These are phyloP conservation scores for Halyomorpha halys DNA, from an alignment of 1,140 invertebrate genomes.

Conservation along the genomic window DNA sequence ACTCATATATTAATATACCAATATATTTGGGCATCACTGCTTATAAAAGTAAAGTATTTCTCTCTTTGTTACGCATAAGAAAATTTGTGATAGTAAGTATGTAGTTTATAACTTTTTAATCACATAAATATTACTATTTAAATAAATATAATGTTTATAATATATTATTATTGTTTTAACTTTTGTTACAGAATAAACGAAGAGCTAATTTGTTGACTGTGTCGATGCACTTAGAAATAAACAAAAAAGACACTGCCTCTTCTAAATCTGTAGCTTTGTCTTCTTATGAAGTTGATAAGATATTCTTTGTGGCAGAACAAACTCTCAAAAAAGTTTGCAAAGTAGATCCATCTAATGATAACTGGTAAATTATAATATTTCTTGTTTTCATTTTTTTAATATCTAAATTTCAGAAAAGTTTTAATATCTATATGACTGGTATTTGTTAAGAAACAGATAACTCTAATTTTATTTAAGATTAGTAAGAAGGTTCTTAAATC, in stretches of 20 bases:
- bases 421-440: no score
- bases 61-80: no score
- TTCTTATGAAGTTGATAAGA: constrained; percentile 37
- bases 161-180: constrained; percentile 12
- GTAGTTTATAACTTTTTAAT: constrained; percentile 13
- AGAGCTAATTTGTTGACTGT: constrained; percentile 31
- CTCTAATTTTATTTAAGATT: no score
- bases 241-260: constrained; percentile 24
- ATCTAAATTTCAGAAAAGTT: no score
- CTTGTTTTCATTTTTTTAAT: no score
- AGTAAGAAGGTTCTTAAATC: no score
- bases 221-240: constrained; percentile 24
- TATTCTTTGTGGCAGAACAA: constrained; percentile 30
- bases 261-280: constrained; percentile 30
- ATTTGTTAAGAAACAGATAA: no score
- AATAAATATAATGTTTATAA: not conserved
- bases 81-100: no score
- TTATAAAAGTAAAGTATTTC: no score
- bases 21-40: no score
- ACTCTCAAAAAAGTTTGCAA: constrained; percentile 34
- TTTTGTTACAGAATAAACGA: constrained; percentile 31
- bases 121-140: constrained; percentile 14
- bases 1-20: no score
- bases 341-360: constrained; percentile 5
- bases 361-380: not conserved